Evolutionary conservation across 2,113 vertebrate genomes (phyloP).

Genomic region (Triplophysa tibetana): DNA sequence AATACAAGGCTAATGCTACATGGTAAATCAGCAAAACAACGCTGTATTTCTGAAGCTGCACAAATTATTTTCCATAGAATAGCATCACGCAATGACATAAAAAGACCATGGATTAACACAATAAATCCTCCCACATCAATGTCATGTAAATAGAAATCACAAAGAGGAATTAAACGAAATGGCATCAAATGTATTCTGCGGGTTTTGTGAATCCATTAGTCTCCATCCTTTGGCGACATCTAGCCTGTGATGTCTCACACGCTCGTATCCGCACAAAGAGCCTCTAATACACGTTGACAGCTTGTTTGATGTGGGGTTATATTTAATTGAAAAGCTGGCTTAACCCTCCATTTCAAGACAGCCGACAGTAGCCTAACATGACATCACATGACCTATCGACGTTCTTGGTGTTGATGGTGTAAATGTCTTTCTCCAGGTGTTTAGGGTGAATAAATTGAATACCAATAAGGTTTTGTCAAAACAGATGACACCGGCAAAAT

Average conservation of each 20-base stretch:
- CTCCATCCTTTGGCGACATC: slow-evolving; percentile 48
- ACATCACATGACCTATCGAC: background rate
- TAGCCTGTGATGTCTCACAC: slow-evolving; percentile 61
- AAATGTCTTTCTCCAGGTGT: too few relatives aligned
- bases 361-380: slow-evolving; percentile 2
- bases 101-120: background rate
- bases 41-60: background rate
- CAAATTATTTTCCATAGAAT: slow-evolving; percentile 19
- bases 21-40: background rate
- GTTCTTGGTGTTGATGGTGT: background rate
- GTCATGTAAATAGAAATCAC: background rate
- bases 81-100: background rate
- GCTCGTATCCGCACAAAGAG: slow-evolving; percentile 71
- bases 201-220: slow-evolving; percentile 53
- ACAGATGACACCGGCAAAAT: background rate
- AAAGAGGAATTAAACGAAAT: background rate
- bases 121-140: background rate
- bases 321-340: slow-evolving; percentile 71
- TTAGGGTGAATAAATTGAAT: too few relatives aligned
- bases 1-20: background rate
- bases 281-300: slow-evolving; percentile 71
- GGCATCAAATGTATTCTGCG: background rate
- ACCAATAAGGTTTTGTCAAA: background rate
- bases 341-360: slow-evolving; percentile 34
- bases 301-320: slow-evolving; percentile 72